Conservation (phyloP, 2,797 vertebrate species). For the Sarcoramphus papa region DNA sequence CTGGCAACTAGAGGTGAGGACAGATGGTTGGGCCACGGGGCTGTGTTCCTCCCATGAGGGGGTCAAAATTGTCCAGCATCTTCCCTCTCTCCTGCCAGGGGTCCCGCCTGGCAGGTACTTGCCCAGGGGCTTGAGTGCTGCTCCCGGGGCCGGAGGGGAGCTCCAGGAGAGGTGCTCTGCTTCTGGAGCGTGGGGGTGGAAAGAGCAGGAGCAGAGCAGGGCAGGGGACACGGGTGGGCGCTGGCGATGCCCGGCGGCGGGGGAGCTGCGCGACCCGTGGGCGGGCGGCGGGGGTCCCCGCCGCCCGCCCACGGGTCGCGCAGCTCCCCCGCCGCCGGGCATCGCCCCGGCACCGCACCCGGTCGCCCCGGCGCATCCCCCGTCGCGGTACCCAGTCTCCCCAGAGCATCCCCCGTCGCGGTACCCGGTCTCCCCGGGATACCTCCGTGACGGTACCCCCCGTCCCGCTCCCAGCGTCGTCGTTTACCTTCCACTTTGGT, state of each 20-base stretch:
- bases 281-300: background rate
- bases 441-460: too few species aligned
- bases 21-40: fast-evolving
- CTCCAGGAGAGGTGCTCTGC: background rate
- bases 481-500: constrained; percentile 93
- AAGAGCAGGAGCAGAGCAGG: background rate
- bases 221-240: background rate
- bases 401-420: too few species aligned
- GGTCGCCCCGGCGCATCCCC: background rate
- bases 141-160: background rate
- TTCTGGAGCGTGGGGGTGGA: background rate
- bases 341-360: background rate
- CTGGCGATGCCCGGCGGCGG: background rate
- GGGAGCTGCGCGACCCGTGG: background rate
- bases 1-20: background rate
- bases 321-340: background rate
- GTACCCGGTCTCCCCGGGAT: background rate
- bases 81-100: background rate
- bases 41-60: background rate
- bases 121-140: background rate
- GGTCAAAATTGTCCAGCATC: background rate
- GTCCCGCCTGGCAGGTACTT: background rate
- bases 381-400: background rate
- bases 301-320: background rate
- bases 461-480: background rate